A percentile compares a stretch with the other conserved stretches of the same genome.
phyloP scores from a whole-genome alignment of 2,888 invertebrate species.

The Cataglyphis livida region DNA sequence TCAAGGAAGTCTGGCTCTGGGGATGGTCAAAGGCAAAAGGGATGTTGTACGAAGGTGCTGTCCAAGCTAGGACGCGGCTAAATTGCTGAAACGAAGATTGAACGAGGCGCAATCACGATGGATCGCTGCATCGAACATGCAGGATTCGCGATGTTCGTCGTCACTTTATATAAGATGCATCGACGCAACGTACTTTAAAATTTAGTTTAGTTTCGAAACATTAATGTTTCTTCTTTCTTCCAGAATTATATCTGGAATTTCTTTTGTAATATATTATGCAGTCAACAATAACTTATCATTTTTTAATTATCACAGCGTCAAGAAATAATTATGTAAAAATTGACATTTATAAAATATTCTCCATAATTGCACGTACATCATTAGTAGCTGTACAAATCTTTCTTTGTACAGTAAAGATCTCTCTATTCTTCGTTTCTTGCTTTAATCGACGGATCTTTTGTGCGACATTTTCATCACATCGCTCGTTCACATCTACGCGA shows the following conservation, averaged over 20 bases:
- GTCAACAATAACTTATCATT: background rate
- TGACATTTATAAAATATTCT: background rate
- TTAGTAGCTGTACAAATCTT: background rate
- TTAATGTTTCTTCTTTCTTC: background rate
- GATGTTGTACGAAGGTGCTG: conserved; percentile 44
- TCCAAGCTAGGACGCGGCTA: conserved; percentile 39
- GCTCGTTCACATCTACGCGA: conserved; percentile 43
- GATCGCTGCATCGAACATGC: conserved; percentile 21
- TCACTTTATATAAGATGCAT: conserved; percentile 28
- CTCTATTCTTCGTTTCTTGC: background rate
- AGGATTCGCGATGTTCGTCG: background rate
- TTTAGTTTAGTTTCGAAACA: background rate
- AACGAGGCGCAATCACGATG: conserved; percentile 37
- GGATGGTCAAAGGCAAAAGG: conserved; percentile 38
- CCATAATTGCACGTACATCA: background rate
- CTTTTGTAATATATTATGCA: background rate
- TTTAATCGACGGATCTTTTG: conserved; percentile 11
- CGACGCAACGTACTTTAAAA: conserved; percentile 17
- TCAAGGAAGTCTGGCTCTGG: conserved; percentile 29
- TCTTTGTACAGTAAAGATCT: background rate
- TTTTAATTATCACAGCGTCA: background rate
- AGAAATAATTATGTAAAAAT: background rate
- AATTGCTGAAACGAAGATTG: conserved; percentile 60
- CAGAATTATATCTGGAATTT: background rate
- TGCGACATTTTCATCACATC: conserved; percentile 1